Percentiles rank a stretch among this genome's conserved stretches.
Conservation (phyloP, 2,113 vertebrate genomes). For the Triplophysa dalaica region DNA sequence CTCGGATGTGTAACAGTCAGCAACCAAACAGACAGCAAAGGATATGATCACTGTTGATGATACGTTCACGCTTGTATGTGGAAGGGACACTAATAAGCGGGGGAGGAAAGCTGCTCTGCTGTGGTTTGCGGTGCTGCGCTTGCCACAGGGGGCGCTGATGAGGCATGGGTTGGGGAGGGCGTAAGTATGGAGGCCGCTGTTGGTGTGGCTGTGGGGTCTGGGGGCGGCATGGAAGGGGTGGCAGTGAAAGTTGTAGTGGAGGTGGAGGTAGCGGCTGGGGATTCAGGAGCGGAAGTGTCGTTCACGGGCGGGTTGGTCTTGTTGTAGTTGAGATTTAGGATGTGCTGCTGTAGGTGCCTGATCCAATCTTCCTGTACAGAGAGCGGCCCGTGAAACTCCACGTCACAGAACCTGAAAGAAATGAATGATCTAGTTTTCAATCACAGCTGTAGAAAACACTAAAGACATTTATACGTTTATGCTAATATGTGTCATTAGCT, state of each 20-base stretch:
- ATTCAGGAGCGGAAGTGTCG: conserved; percentile 58
- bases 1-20: conserved; percentile 27
- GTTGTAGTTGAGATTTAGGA: conserved; percentile 92
- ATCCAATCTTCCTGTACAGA: conserved; percentile 97
- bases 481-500: too few relatives aligned
- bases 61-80: neutral
- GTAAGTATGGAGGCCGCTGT: conserved; percentile 21
- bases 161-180: conserved; percentile 24
- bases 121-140: conserved; percentile 11
- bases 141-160: conserved; percentile 15
- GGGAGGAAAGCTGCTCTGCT: conserved; percentile 36
- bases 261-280: conserved; percentile 54
- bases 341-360: conserved; percentile 92
- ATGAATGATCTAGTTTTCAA: neutral
- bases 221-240: conserved; percentile 17
- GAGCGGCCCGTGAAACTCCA: conserved; percentile 92
- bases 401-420: conserved; percentile 88
- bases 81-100: conserved; percentile 39
- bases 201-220: conserved; percentile 16
- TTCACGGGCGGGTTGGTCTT: conserved; percentile 73
- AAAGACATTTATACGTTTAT: too few relatives aligned
- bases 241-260: conserved; percentile 25
- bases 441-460: too few relatives aligned
- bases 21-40: neutral
- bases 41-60: neutral